These are phyloP conservation scores for Dynastes hyllus DNA, from an alignment of 2,888 invertebrate species.

Conservation along the genomic window DNA sequence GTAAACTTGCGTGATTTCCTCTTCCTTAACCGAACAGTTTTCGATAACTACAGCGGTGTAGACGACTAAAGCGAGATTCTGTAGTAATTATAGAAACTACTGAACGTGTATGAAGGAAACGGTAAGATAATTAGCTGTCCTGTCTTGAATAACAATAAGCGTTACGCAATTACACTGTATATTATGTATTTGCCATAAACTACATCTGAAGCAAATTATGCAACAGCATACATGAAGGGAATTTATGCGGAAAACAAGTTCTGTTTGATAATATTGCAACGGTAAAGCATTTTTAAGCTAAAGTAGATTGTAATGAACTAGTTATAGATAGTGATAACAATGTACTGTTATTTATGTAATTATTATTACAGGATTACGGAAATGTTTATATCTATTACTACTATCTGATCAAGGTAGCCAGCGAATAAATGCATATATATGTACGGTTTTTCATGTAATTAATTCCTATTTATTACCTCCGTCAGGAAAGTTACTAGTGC, in stretches of 20 bases:
- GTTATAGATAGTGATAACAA: background rate
- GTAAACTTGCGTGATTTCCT: too few species aligned
- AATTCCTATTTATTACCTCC: too few species aligned
- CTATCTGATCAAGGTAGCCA: background rate
- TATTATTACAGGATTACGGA: background rate
- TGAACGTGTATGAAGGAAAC: constrained; percentile 21
- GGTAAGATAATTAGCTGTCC: constrained; percentile 26
- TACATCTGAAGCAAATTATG: constrained; percentile 26
- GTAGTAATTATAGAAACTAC: constrained; percentile 4
- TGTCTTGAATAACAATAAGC: constrained; percentile 4
- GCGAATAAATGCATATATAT: too few species aligned
- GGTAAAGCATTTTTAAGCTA: constrained; percentile 16
- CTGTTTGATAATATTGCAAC: constrained; percentile 27
- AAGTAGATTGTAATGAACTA: background rate
- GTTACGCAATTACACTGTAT: constrained; percentile 24
- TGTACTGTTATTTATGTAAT: constrained; percentile 6
- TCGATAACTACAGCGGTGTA: background rate
- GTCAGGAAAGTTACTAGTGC: too few species aligned
- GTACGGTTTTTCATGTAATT: too few species aligned
- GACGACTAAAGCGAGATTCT: constrained; percentile 5
- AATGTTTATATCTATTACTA: background rate
- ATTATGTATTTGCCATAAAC: constrained; percentile 19
- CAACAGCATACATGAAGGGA: constrained; percentile 14
- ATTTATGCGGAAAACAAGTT: constrained; percentile 21
- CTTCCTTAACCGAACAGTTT: background rate